Percentiles rank a stretch among this genome's conserved stretches.
These are phyloP conservation scores for Hirudo medicinalis DNA, from an alignment of 1,140 invertebrate species.

Conservation along the genomic window DNA sequence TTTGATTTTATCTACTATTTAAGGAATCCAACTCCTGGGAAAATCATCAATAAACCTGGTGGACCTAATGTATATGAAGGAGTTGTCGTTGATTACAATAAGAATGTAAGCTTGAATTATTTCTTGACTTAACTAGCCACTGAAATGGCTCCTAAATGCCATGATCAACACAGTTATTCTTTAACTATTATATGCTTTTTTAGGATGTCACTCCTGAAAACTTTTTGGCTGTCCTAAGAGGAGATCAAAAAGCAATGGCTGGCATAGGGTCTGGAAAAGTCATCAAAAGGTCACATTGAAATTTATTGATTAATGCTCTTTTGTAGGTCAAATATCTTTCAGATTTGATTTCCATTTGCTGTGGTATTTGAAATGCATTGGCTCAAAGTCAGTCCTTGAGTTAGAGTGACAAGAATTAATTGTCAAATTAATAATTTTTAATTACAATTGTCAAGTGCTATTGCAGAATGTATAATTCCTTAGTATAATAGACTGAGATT, in stretches of 20 bases:
- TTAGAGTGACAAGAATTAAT: too few relatives aligned
- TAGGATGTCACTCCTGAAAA: slow-evolving; percentile 21
- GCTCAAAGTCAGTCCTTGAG: too few relatives aligned
- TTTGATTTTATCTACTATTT: too few relatives aligned
- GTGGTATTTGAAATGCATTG: too few relatives aligned
- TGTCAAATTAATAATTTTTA: too few relatives aligned
- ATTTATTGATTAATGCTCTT: too few relatives aligned
- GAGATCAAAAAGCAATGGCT: slow-evolving; percentile 13
- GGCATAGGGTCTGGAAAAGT: slow-evolving; percentile 18
- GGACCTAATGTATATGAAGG: slow-evolving; percentile 33
- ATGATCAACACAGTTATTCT: too few relatives aligned
- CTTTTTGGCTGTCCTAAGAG: slow-evolving; percentile 19
- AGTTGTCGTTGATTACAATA: slow-evolving; percentile 21
- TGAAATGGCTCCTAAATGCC: neutral
- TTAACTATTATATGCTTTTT: neutral
- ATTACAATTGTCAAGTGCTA: too few relatives aligned
- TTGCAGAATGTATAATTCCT: too few relatives aligned
- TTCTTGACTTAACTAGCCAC: neutral
- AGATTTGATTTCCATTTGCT: too few relatives aligned
- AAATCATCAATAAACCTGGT: slow-evolving; percentile 50
- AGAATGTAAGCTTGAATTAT: slow-evolving; percentile 6
- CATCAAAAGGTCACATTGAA: slow-evolving; percentile 17
- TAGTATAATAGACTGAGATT: too few relatives aligned
- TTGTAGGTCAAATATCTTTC: too few relatives aligned
- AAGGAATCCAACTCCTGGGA: slow-evolving; percentile 49